Evolutionary conservation across 2,797 vertebrate genomes (phyloP).

Genomic region (Mormyrus proboscirostris): DNA sequence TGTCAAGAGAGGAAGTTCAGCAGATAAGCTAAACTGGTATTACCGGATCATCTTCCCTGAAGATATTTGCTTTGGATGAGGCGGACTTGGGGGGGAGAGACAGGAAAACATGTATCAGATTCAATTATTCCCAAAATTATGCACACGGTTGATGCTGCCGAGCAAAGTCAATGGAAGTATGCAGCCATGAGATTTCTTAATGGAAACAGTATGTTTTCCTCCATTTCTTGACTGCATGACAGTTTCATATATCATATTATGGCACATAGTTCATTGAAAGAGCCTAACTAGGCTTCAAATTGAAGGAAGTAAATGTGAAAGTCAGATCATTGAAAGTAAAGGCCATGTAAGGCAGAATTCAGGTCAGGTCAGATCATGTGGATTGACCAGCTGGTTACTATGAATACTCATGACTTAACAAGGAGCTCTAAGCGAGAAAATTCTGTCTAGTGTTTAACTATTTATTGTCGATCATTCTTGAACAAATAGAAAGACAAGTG

Average conservation of each 20-base stretch:
- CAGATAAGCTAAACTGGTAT: not conserved
- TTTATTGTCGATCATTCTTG: not conserved
- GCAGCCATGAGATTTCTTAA: constrained; percentile 17
- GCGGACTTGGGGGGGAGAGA: not conserved
- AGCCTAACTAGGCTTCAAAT: not conserved
- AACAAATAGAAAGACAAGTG: not conserved
- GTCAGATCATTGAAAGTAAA: not conserved
- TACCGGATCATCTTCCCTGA: not conserved
- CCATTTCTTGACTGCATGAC: not conserved
- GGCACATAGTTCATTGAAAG: not conserved
- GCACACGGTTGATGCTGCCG: not conserved
- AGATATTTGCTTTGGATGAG: not conserved
- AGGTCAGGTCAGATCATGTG: not conserved
- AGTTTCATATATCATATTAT: not conserved
- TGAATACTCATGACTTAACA: not conserved
- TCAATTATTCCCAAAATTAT: constrained; percentile 5
- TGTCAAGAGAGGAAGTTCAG: not conserved
- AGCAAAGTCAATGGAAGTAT: constrained; percentile 1
- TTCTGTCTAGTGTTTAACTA: not conserved
- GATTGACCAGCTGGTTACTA: not conserved
- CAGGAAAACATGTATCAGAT: not conserved
- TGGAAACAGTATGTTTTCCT: not conserved
- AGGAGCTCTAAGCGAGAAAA: not conserved
- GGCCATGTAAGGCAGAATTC: constrained; percentile 9
- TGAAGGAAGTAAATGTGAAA: not conserved